A percentile compares a stretch with the other conserved stretches of the same genome.
phyloP scores from a whole-genome alignment of 2,113 vertebrate species.

The Stigmatopora nigra region DNA sequence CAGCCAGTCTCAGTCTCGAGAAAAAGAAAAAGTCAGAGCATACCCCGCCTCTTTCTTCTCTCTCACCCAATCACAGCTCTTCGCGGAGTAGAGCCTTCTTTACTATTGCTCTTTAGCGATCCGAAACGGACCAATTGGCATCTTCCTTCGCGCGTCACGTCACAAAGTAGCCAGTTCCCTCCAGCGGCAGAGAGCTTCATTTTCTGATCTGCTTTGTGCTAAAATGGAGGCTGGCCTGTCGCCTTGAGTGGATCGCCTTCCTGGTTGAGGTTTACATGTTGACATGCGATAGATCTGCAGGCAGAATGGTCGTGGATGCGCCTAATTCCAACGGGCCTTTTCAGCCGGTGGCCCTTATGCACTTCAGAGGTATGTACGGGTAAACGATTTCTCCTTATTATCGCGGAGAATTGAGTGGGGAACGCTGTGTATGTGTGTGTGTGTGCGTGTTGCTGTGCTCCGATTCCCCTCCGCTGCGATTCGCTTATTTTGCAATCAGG shows the following conservation, averaged over 20 bases:
- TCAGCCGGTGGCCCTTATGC: constrained; percentile 92
- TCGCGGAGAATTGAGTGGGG: constrained; percentile 35
- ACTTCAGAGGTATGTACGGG: constrained; percentile 88
- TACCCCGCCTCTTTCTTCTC: constrained; percentile 36
- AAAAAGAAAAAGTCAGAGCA: constrained; percentile 40
- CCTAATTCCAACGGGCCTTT: constrained; percentile 94
- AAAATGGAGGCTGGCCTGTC: constrained; percentile 93
- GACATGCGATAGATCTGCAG: constrained; percentile 90
- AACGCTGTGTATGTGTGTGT: constrained; percentile 12
- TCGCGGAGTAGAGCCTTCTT: constrained; percentile 57
- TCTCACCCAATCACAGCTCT: constrained; percentile 63
- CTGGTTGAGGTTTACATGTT: constrained; percentile 84
- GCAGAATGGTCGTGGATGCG: constrained; percentile 96
- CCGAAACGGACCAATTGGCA: constrained; percentile 72
- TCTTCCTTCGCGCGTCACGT: constrained; percentile 71
- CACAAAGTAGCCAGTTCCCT: constrained; percentile 88
- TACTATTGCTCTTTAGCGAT: constrained; percentile 69
- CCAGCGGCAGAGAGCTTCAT: constrained; percentile 92
- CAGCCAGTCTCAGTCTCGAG: constrained; percentile 23
- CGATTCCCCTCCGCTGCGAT: constrained; percentile 37
- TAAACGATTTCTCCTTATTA: constrained; percentile 52
- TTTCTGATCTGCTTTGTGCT: constrained; percentile 85
- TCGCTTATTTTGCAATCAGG: constrained; percentile 28
- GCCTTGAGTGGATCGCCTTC: constrained; percentile 79
- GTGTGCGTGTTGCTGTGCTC: constrained; percentile 41